Evolutionary conservation across 2,113 vertebrate species (phyloP), one percentile per base, ranked within the genome.

Genomic region (Mellivora capensis): DNA sequence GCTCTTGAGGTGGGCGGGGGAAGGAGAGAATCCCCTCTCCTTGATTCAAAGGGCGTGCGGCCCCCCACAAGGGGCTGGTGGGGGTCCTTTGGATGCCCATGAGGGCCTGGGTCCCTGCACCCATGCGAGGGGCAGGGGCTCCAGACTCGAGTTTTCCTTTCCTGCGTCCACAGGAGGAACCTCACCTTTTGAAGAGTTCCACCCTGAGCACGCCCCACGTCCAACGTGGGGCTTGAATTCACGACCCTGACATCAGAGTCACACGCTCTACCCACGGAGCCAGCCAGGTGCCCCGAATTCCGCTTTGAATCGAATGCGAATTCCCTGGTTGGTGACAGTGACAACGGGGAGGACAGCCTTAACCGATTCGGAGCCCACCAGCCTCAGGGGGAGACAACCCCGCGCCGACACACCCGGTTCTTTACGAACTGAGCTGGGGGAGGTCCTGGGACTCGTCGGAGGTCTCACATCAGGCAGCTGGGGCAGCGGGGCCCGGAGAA

Each of bases 31-130:
- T n/a, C 62, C 92, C 96, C 93, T 96, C 94, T 90, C 0, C 72
- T 76, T 39, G 31, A 91, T 42, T 95, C 98, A 94, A 90, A 96
- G 96, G 95, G 96, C 6, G n/a, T 0, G 2, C 7, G 64, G 10
- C 14, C 34, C 37, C 44, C n/a, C 5, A 13, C 1, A 20, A 13
- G 67, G 47, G 59, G 9, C 4, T 0, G 3, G 21, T 4, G 3
- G 52, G 74, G 44, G 17, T 7, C 13, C 44, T 52, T 47, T 1
- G 42, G 7, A 2, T 31, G 49, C 7, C 52, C 14, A 0, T 4
- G 0, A 27, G 37, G 57, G 23, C 42, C 57, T 42, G 69, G 57
- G 27, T 13, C 61, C 67, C 67, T 20, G n/a, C 4, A 23, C 10
- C 2, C 0, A 0, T 1, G 7, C 9, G n/a, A 37, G 7, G 62